Evolutionary conservation across 2,888 invertebrate genomes (phyloP), one percentile per base, ranked within the genome.

Genomic region (Mythimna pallens): DNA sequence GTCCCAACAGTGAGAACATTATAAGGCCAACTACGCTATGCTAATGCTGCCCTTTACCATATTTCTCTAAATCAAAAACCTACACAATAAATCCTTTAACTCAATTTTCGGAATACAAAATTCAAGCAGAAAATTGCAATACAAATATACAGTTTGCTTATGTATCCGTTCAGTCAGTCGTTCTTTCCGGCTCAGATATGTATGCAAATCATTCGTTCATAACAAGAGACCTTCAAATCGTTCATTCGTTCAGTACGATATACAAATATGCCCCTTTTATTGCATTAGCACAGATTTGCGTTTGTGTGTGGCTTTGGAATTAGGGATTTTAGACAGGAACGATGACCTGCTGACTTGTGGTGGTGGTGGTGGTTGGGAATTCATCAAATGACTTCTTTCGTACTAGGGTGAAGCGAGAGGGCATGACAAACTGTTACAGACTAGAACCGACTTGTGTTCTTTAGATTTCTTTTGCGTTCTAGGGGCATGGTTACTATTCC

Each of bases 131-230:
- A 76, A 78, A 78, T 78, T 68, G 50, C 65, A 57, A 69, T 34
- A 72, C 75, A 77, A 81, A 81, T 67, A 83, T 34, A 65, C 65
- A 61, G 50, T 77, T 64, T 67, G 63, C 62, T 59, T 75, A 70
- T 78, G 58, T 69, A 68, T 77, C 58, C 54, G 58, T 78, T 76
- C 70, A 74, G 68, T 76, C 74, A 70, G 74, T 70, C 75, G 65
- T 70, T 81, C 73, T 57, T 79, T 70, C 72, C 65, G 25, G 25
- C 61, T 73, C 73, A 73, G 52, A 84, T 84, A 75, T 74, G 73
- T 81, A 85, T 85, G 84, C 77, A 84, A 85, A 86, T 81, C 82
- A 81, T 81, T 84, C 73, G 61, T 76, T 76, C 72, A 85, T 81
- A 83, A 86, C 84, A 86, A 81, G 77, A 72, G 69, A 79, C 70